Evolutionary conservation across 2,888 invertebrate species (phyloP).

Genomic region (Pristionchus mayeri): DNA sequence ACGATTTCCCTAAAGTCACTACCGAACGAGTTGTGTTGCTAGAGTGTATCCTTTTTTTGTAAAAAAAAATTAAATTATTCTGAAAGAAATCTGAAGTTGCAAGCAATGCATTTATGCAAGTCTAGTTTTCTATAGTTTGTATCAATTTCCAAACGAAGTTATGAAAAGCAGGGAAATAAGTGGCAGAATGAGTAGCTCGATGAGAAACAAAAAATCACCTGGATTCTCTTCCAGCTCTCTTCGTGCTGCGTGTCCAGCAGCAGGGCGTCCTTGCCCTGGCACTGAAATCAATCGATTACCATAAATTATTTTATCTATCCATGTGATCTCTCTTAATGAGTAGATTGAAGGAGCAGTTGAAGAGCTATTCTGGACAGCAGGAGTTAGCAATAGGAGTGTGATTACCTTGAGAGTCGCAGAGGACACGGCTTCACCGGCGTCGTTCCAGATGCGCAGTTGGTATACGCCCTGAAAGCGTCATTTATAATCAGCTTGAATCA

Average conservation of each 20-base stretch:
- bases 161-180: neutral
- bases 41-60: no score
- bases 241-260: conserved; percentile 82
- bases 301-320: no score
- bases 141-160: neutral
- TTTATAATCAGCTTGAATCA: no score
- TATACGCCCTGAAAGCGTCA: conserved; percentile 90
- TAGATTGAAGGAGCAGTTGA: no score
- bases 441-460: conserved; percentile 91
- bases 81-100: no score
- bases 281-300: conserved; percentile 38
- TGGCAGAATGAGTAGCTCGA: neutral
- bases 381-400: neutral
- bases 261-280: conserved; percentile 66
- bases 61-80: no score
- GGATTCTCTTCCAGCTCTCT: conserved; percentile 89
- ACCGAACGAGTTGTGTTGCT: no score
- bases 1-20: no score
- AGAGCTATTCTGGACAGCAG: no score
- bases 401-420: conserved; percentile 85
- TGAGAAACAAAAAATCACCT: no score
- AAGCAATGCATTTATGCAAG: neutral
- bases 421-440: conserved; percentile 94
- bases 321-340: no score
- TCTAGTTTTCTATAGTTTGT: neutral